Conservation (phyloP, 2,888 invertebrate genomes). For the Drosophila paracracens region DNA sequence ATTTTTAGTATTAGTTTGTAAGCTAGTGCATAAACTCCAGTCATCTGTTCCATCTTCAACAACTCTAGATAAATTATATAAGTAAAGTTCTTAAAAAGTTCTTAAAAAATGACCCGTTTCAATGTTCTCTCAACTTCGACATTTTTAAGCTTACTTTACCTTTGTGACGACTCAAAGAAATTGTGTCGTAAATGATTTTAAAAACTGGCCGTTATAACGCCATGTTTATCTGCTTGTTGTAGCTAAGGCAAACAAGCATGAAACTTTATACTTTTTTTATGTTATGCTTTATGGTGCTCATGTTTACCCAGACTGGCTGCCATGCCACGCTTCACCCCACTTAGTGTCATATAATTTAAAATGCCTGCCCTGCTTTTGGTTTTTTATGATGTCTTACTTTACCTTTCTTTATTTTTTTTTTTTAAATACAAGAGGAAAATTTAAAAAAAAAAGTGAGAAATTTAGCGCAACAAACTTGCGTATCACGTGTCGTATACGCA, state of each 20-base stretch:
- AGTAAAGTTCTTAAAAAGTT: not conserved
- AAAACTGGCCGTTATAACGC: constrained; percentile 17
- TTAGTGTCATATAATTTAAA: constrained; percentile 43
- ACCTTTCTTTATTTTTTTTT: constrained; percentile 9
- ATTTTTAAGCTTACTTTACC: not conserved
- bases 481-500: constrained; percentile 63
- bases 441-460: constrained; percentile 37
- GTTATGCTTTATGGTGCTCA: constrained; percentile 60
- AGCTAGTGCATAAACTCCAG: not conserved
- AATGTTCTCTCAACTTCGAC: not conserved
- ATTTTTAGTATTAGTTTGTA: not conserved
- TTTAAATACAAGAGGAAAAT: not conserved
- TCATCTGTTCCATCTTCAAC: not conserved
- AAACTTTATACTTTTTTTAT: constrained; percentile 58
- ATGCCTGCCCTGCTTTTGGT: constrained; percentile 31
- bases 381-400: constrained; percentile 43
- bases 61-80: not conserved
- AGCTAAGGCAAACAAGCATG: constrained; percentile 38
- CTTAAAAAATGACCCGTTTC: not conserved
- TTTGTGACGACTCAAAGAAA: not conserved
- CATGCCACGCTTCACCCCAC: constrained; percentile 11
- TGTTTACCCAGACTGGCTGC: constrained; percentile 37
- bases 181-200: constrained; percentile 1
- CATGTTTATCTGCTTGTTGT: constrained; percentile 50
- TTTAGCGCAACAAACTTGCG: constrained; percentile 68